phyloP scores from a whole-genome alignment of 2,888 invertebrate genomes.

The Tuberolachnus salignus region DNA sequence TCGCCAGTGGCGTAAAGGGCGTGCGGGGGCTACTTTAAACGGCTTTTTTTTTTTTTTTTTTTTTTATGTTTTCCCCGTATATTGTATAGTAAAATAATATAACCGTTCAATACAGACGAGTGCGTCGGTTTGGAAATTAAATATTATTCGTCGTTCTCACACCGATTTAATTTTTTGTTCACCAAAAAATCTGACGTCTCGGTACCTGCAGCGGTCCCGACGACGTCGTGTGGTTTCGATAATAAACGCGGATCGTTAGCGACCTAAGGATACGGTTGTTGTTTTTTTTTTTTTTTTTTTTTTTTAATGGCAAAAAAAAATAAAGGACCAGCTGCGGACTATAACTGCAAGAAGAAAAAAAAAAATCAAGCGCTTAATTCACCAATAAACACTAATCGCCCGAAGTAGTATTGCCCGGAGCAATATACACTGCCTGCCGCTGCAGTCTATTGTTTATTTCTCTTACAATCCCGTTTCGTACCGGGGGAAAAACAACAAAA shows the following conservation, averaged over 20 bases:
- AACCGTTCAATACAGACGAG: constrained; percentile 14
- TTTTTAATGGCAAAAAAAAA: background rate
- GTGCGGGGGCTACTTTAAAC: too few species aligned
- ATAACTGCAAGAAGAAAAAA: background rate
- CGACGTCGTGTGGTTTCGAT: constrained; percentile 33
- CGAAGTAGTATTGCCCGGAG: constrained; percentile 20
- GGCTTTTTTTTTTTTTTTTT: too few species aligned
- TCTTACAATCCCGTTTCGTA: constrained; percentile 5
- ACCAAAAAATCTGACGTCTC: too few species aligned
- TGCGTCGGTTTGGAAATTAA: background rate
- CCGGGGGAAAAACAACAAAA: constrained; percentile 9
- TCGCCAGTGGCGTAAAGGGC: too few species aligned
- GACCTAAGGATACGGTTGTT: background rate
- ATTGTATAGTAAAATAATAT: too few species aligned
- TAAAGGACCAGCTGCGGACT: constrained; percentile 25
- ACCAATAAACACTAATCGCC: constrained; percentile 2
- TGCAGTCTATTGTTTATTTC: constrained; percentile 29
- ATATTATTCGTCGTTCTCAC: constrained; percentile 25
- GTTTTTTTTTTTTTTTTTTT: too few species aligned
- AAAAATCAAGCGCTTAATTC: too few species aligned
- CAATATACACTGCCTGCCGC: background rate
- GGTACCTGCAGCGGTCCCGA: background rate
- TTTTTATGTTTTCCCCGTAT: too few species aligned
- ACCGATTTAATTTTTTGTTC: constrained; percentile 28
- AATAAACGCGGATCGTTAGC: constrained; percentile 23